Evolutionary conservation across 2,113 vertebrate species (phyloP).

Genomic region (Dicrurus megarhynchus): DNA sequence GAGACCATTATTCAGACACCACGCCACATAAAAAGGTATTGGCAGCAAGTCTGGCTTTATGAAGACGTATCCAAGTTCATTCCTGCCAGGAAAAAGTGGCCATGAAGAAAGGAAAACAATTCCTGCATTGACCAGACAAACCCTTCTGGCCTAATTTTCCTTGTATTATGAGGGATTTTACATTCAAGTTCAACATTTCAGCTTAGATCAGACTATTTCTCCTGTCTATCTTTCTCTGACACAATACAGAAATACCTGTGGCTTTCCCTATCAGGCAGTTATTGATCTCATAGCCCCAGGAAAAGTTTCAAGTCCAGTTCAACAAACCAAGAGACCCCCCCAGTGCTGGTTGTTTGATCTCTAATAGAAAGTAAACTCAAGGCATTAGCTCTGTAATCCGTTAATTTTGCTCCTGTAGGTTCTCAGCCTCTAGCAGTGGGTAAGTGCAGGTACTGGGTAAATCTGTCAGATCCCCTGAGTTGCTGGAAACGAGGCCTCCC

Average conservation of each 20-base stretch:
- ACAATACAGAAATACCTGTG: neutral
- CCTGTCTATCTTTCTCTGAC: neutral
- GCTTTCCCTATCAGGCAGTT: neutral
- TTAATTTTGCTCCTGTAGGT: neutral
- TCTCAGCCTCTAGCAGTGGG: neutral
- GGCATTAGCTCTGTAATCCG: neutral
- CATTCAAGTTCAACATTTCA: neutral
- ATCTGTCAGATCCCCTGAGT: neutral
- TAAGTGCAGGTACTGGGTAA: neutral
- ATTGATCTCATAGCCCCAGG: neutral
- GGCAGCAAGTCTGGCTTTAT: constrained; percentile 50
- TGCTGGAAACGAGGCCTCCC: accelerated
- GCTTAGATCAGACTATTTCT: neutral
- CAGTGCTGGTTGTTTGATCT: neutral
- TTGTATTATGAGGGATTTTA: neutral
- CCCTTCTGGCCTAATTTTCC: neutral
- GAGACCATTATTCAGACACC: constrained; percentile 64
- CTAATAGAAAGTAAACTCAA: neutral
- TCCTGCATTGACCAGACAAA: neutral
- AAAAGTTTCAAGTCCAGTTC: neutral
- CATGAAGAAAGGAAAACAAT: neutral
- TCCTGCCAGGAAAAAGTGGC: constrained; percentile 7
- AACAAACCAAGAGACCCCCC: neutral
- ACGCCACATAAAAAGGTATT: constrained; percentile 22
- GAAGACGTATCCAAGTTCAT: constrained; percentile 49